Base-by-base conservation (phyloP, 2,797 vertebrate genomes). In the Apogon hyalosoma region DNA sequence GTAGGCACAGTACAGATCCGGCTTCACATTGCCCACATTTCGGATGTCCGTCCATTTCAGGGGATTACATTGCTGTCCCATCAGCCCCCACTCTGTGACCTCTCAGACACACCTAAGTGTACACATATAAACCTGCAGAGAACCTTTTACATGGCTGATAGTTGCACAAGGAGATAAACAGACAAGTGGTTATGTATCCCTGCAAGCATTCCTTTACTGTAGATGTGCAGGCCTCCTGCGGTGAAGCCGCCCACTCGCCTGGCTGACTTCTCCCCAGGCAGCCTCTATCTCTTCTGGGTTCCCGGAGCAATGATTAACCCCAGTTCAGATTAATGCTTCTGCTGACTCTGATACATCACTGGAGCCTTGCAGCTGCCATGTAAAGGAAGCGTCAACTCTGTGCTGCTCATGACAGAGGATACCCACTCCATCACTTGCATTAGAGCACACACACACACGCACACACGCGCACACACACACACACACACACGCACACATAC, bases 311-410 rank as follows among this genome's bases (percentile, higher is more conserved):
- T 94, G 92, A 94, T 95, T 95, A 95, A 94, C 94, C 88, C 80
- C 0, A 42, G 80, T 83, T 78, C 87, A 94, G 92, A 94, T 94
- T 92, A 94, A 94, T 93, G 93, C 88, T 93, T 94, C 86, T 93
- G 94, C 93, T 91, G 93, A 94, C 91, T 92, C 90, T 92, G 92
- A 93, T 94, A 92, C 92, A 92, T 94, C 91, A 93, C 90, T 48
- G 80, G 86, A 84, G 87, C 83, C 90, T 93, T 90, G 85, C 90
- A 93, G 90, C 93, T 93, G 93, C 91, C 93, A 93, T 93, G 93
- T 94, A 93, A 92, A 94, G 94, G 94, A 94, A 94, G 75, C 92
- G 90, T 92, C 87, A 88, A 85, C 83, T 89, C 91, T 91, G 85
- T 52, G 78, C 86, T 73, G 69, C 73, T 77, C 67, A 66, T 88